phyloP scores from a whole-genome alignment of 1,140 invertebrate genomes.

The Drosophila subpulchrella region DNA sequence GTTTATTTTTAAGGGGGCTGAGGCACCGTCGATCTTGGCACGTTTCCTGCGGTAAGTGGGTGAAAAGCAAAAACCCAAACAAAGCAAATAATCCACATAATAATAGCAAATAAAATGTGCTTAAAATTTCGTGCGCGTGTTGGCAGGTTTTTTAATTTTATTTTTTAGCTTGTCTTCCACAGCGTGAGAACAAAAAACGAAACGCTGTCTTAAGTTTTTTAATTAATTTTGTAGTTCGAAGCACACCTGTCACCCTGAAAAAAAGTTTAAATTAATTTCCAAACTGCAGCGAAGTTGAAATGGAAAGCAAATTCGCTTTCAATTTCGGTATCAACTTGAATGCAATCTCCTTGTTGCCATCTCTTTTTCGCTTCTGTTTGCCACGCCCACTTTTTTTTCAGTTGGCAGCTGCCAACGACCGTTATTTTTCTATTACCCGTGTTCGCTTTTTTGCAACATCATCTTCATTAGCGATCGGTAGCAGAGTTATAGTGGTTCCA shows the following conservation, averaged over 20 bases:
- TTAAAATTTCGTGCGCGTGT: constrained; percentile 75
- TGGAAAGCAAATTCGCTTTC: constrained; percentile 71
- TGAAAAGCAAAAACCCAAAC: constrained; percentile 40
- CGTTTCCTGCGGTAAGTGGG: constrained; percentile 73
- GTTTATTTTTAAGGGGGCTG: constrained; percentile 43
- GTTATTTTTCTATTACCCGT: constrained; percentile 50
- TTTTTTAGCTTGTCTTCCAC: constrained; percentile 26
- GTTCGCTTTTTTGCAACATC: constrained; percentile 61
- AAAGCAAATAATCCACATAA: constrained; percentile 49
- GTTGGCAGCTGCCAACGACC: constrained; percentile 53
- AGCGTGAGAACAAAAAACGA: constrained; percentile 68
- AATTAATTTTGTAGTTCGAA: constrained; percentile 28
- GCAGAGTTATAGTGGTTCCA: constrained; percentile 16
- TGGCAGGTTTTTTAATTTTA: constrained; percentile 37
- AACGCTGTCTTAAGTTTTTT: constrained; percentile 31
- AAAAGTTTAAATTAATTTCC: constrained; percentile 19
- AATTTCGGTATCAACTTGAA: constrained; percentile 35
- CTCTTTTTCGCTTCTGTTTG: constrained; percentile 10
- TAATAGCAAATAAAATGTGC: constrained; percentile 66
- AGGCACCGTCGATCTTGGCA: constrained; percentile 68
- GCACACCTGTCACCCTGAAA: constrained; percentile 37
- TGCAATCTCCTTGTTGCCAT: constrained; percentile 34
- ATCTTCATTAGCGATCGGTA: constrained; percentile 69
- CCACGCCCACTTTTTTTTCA: constrained; percentile 48
- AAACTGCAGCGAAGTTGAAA: constrained; percentile 48